phyloP scores from a whole-genome alignment of 2,113 vertebrate genomes.

The Eulemur macaco region DNA sequence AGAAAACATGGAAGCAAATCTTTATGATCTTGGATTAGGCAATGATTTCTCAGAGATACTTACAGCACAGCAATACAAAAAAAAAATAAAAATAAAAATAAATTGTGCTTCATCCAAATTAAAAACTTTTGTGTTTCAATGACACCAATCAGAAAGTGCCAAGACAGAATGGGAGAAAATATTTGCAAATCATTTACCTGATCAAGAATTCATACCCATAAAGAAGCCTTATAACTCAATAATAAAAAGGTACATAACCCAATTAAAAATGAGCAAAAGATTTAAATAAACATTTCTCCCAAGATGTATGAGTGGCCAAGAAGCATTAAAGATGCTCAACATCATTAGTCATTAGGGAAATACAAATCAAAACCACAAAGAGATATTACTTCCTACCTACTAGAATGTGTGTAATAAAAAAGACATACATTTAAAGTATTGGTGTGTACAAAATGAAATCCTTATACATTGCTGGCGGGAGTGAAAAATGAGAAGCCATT shows the following conservation, averaged over 20 bases:
- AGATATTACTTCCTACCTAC: neutral
- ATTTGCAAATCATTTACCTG: neutral
- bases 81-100: neutral
- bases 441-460: neutral
- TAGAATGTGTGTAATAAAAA: neutral
- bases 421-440: neutral
- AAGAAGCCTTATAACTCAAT: neutral
- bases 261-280: neutral
- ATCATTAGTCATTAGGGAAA: neutral
- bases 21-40: neutral
- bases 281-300: neutral
- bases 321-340: neutral
- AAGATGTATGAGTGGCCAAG: neutral
- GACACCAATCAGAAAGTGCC: neutral
- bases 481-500: neutral
- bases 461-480: neutral
- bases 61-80: neutral
- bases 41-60: neutral
- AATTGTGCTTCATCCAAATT: neutral
- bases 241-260: neutral
- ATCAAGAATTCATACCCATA: neutral
- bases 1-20: neutral
- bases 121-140: neutral
- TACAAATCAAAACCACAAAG: neutral
- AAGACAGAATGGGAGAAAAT: neutral